phyloP scores from a whole-genome alignment of 2,888 invertebrate genomes.

The Eupithecia exiguata region DNA sequence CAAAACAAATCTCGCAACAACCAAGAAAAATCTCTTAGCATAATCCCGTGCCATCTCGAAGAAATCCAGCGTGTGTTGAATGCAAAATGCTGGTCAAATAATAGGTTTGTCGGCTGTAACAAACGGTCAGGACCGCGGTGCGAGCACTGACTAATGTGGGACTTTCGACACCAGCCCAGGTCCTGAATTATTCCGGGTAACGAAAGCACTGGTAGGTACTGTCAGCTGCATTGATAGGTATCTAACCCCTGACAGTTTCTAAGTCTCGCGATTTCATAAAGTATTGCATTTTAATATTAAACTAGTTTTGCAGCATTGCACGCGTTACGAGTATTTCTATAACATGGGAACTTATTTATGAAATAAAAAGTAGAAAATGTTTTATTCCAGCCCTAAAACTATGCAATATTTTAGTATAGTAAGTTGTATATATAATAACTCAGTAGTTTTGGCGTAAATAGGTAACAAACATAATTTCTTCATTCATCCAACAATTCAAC shows the following conservation, averaged over 20 bases:
- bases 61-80: conserved; percentile 49
- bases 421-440: no score
- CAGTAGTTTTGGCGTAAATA: no score
- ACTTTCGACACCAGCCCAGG: conserved; percentile 47
- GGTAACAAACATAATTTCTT: no score
- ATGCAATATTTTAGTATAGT: no score
- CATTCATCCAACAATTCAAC: no score
- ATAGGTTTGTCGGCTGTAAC: conserved; percentile 66
- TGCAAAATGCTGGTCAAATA: conserved; percentile 68
- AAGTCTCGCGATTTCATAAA: neutral
- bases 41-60: neutral
- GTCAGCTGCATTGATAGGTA: neutral
- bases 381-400: no score
- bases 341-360: no score
- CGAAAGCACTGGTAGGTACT: conserved; percentile 17
- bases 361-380: no score
- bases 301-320: neutral
- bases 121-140: conserved; percentile 55
- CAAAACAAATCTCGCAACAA: neutral
- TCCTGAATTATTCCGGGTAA: conserved; percentile 40
- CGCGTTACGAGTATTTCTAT: no score
- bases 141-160: conserved; percentile 62
- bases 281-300: neutral
- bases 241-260: neutral
- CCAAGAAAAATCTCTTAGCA: neutral